Evolutionary conservation across 2,888 invertebrate genomes (phyloP), one percentile per base, ranked within the genome.

Genomic region (Lycocerus yunnanus): DNA sequence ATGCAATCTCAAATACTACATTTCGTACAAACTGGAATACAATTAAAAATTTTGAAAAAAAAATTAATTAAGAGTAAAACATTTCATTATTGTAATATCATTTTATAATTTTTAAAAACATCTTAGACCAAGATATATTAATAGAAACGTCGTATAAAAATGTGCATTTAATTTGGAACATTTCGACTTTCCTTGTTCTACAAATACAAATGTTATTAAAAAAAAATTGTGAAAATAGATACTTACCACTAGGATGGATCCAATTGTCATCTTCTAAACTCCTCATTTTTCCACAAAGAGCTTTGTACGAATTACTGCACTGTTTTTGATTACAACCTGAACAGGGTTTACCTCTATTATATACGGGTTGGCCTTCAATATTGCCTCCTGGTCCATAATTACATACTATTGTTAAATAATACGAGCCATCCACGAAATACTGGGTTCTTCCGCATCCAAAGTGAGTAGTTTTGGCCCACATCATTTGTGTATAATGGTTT

Each of bases 401-500:
- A 18, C 78, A 78, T 2, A 15, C 8, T 18, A 18, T 1, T 3
- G 18, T 13, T 20, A 63, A 63, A 63, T n/a, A 16, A 9, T n/a
- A 6, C 2, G 1, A 0, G 8, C n/a, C 3, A 2, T 18, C 5
- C 1, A 18, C 10, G 1, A 6, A 3, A 13, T 18, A 63, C 9
- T 18, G n/a, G 20, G 69, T 66, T 58, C 72, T 67, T 59, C 74
- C 74, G 43, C 80, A 80, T 27, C 80, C 80, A n/a, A 80, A 21
- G 16, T 73, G 76, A n/a, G 75, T 74, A 11, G 78, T 72, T 58
- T 71, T 65, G 0, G 78, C 77, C 80, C 80, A 80, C n/a, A 78
- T 69, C 5, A 78, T 5, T 68, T 77, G 77, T 13, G 78, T 75
- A 43, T 75, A 78, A 60, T 80, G 79, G 3, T 9, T 43, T 43